phyloP scores from a whole-genome alignment of 2,797 vertebrate species.

The Coluber constrictor region DNA sequence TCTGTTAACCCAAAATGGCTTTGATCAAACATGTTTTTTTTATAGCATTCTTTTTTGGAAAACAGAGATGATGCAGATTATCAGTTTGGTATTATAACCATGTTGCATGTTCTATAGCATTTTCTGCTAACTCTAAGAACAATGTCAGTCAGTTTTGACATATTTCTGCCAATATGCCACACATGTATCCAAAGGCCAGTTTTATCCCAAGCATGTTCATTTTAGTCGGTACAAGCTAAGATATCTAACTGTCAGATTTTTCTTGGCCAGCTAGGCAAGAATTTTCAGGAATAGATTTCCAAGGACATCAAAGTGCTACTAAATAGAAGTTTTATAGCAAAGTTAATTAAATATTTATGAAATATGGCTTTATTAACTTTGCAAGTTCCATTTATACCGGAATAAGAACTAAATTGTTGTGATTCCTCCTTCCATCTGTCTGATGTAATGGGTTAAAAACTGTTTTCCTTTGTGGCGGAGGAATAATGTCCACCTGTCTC shows the following conservation, averaged over 20 bases:
- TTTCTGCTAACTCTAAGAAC: neutral
- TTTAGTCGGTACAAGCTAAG: neutral
- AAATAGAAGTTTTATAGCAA: neutral
- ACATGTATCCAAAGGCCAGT: neutral
- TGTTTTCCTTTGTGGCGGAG: neutral
- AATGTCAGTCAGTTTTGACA: neutral
- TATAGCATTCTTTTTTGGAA: neutral
- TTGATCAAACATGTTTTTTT: neutral
- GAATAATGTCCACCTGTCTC: neutral
- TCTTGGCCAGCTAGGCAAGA: neutral
- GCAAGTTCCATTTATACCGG: neutral
- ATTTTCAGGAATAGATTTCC: neutral
- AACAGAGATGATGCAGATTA: neutral
- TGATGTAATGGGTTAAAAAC: neutral
- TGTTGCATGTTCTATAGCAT: neutral
- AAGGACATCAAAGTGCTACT: neutral
- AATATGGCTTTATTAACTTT: neutral
- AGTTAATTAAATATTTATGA: neutral
- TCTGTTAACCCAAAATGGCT: neutral
- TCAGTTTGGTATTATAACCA: neutral
- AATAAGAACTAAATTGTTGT: neutral
- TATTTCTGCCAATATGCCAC: neutral
- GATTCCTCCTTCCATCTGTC: neutral
- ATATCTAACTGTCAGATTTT: neutral
- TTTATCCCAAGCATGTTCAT: neutral